phyloP scores from a whole-genome alignment of 2,113 vertebrate species.

The Cichladusa arquata region DNA sequence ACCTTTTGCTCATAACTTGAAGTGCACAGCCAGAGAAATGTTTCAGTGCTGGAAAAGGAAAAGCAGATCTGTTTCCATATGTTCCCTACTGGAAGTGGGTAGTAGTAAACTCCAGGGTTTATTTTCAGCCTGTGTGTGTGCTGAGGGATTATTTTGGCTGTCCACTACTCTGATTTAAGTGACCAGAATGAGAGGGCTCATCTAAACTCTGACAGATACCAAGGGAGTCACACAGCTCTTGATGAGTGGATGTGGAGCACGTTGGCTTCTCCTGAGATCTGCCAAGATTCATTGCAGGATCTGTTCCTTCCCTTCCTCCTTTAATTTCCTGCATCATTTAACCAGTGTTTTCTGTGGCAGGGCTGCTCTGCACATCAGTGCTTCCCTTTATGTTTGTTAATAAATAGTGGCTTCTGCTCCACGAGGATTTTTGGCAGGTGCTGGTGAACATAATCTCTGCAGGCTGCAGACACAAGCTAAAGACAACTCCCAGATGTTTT shows the following conservation, averaged over 20 bases:
- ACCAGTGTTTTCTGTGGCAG: background rate
- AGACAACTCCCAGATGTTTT: background rate
- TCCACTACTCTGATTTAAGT: background rate
- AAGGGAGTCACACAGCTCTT: background rate
- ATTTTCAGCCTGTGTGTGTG: background rate
- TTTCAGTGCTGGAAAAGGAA: background rate
- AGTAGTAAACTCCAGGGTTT: background rate
- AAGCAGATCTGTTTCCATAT: background rate
- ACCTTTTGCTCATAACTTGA: background rate
- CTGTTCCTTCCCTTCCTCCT: background rate
- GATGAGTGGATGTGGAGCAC: background rate
- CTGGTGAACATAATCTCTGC: background rate
- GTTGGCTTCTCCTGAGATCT: background rate
- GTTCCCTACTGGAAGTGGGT: background rate
- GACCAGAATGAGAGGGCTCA: background rate
- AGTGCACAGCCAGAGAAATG: background rate
- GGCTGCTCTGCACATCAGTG: background rate
- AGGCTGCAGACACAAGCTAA: background rate
- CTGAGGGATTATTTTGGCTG: background rate
- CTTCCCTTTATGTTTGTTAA: slow-evolving; percentile 22
- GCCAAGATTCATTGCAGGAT: background rate
- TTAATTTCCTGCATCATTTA: slow-evolving; percentile 48
- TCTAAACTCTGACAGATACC: background rate
- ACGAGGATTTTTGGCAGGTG: background rate
- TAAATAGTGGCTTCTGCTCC: background rate